Conservation (phyloP, 2,797 vertebrate species). For the Protonibea diacanthus region DNA sequence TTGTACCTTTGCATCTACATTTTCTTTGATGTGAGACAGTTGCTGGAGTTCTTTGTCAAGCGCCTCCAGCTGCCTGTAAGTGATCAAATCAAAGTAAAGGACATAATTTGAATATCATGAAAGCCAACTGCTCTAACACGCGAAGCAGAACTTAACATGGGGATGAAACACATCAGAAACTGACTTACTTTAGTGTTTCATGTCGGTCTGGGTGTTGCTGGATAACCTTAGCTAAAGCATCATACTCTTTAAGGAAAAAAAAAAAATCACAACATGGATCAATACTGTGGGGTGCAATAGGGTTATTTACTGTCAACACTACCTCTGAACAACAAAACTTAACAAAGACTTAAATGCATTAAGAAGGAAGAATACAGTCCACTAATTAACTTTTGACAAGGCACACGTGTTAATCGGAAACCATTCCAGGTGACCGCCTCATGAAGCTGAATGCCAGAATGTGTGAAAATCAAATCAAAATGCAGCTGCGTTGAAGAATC, state of each 20-base stretch:
- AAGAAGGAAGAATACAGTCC: too few species aligned
- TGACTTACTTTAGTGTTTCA: constrained; percentile 95
- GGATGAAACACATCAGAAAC: not conserved
- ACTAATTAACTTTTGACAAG: too few species aligned
- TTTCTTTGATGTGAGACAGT: constrained; percentile 96
- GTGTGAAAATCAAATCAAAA: too few species aligned
- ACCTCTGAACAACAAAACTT: too few species aligned
- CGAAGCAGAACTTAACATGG: not conserved
- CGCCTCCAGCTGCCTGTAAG: constrained; percentile 92
- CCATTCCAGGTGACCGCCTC: too few species aligned
- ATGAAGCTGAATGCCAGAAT: too few species aligned
- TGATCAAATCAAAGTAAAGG: constrained; percentile 28
- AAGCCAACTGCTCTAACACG: not conserved
- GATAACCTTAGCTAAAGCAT: constrained; percentile 98
- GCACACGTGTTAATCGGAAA: too few species aligned
- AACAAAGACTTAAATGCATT: too few species aligned
- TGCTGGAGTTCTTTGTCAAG: constrained; percentile 97
- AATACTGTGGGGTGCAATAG: too few species aligned
- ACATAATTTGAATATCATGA: not conserved
- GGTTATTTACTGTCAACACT: too few species aligned
- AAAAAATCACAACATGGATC: not conserved
- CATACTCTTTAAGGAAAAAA: constrained; percentile 91
- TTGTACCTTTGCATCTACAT: constrained; percentile 95
- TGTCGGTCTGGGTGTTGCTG: constrained; percentile 97
- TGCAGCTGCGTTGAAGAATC: too few species aligned